These are phyloP conservation scores for Bathynomus jamesi DNA, from an alignment of 1,140 invertebrate genomes.

Conservation along the genomic window DNA sequence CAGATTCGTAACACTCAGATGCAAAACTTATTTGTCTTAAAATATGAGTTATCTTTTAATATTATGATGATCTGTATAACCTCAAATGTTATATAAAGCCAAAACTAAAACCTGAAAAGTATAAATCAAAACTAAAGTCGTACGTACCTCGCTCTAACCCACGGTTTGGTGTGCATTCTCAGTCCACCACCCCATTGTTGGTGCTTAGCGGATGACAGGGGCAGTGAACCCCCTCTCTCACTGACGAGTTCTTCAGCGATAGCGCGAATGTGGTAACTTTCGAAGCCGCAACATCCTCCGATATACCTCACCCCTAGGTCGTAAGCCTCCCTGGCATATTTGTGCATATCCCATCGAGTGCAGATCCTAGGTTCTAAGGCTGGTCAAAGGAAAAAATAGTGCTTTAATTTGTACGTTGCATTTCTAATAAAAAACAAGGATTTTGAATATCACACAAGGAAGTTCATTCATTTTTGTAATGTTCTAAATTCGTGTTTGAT, in stretches of 20 bases:
- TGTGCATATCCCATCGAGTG: conserved; percentile 46
- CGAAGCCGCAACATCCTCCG: conserved; percentile 44
- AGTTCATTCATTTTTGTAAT: no score
- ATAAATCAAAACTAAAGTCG: no score
- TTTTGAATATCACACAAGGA: no score
- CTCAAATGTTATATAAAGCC: no score
- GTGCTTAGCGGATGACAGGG: conserved; percentile 43
- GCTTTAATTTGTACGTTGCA: neutral
- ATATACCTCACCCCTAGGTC: conserved; percentile 44
- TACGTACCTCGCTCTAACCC: conserved; percentile 44
- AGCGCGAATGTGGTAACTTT: conserved; percentile 45
- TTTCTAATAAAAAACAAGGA: neutral
- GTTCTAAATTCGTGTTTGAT: no score
- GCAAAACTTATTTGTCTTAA: no score
- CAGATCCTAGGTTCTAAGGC: conserved; percentile 44
- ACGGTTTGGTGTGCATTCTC: conserved; percentile 45
- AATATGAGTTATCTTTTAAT: no score
- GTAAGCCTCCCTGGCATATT: conserved; percentile 43
- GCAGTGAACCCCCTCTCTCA: conserved; percentile 39
- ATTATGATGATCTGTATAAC: no score
- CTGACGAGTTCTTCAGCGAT: conserved; percentile 42
- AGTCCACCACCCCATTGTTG: conserved; percentile 43
- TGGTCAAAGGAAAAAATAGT: conserved; percentile 15
- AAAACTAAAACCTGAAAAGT: no score
- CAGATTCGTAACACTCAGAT: no score